These are phyloP conservation scores for Steinernema hermaphroditum DNA, from an alignment of 2,888 invertebrate species.

Conservation along the genomic window DNA sequence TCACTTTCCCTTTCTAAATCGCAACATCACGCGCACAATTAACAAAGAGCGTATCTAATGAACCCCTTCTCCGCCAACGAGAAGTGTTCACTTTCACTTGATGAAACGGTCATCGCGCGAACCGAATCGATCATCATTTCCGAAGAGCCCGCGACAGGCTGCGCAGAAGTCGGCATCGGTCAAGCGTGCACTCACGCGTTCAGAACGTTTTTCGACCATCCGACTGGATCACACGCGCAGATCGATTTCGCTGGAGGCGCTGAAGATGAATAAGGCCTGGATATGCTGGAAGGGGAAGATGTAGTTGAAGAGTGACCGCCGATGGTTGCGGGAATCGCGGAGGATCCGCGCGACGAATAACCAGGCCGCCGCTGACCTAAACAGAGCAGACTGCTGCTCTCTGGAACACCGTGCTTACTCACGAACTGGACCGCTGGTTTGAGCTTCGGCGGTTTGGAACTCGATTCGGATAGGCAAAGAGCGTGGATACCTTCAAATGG, in stretches of 20 bases:
- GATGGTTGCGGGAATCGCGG: background rate
- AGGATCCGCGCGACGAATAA: background rate
- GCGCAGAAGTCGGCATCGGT: background rate
- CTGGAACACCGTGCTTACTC: conserved; percentile 8
- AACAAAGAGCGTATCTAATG: background rate
- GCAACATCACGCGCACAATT: background rate
- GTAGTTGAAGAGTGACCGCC: conserved; percentile 12
- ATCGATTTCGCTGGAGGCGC: conserved; percentile 25
- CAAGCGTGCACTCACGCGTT: conserved; percentile 5
- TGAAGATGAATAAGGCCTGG: conserved; percentile 27
- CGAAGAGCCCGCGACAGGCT: background rate
- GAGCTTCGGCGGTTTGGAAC: too few species aligned
- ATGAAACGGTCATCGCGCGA: conserved; percentile 6
- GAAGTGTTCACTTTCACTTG: background rate
- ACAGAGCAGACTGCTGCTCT: background rate
- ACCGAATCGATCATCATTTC: conserved; percentile 20
- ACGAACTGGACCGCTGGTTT: background rate
- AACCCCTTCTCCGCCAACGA: background rate
- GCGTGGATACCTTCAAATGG: too few species aligned
- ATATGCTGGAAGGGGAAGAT: background rate
- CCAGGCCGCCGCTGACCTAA: conserved; percentile 10
- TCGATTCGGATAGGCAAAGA: too few species aligned
- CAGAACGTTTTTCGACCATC: conserved; percentile 22
- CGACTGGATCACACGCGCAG: background rate
- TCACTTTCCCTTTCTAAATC: background rate